Evolutionary conservation across 2,888 invertebrate species (phyloP).

Genomic region (Saturnia japonica): DNA sequence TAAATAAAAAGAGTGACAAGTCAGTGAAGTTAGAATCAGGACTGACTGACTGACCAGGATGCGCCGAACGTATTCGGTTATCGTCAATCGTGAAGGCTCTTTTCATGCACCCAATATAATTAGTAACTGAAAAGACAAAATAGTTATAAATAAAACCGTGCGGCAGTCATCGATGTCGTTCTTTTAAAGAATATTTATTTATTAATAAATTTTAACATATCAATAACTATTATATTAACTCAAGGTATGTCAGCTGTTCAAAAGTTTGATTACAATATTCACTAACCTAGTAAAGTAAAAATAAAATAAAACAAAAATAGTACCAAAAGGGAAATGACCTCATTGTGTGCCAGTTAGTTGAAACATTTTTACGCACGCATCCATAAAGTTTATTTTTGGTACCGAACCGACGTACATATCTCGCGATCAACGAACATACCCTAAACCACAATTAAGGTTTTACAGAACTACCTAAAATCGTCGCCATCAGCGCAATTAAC

Average conservation of each 20-base stretch:
- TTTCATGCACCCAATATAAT: too few species aligned
- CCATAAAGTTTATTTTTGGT: conserved; percentile 76
- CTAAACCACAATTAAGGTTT: conserved; percentile 64
- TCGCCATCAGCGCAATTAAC: conserved; percentile 61
- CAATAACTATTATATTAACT: neutral
- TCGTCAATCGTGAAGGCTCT: too few species aligned
- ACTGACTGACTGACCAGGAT: too few species aligned
- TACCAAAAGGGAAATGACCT: conserved; percentile 74
- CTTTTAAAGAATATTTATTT: neutral
- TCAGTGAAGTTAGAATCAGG: too few species aligned
- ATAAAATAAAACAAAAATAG: conserved; percentile 63
- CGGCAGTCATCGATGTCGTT: neutral
- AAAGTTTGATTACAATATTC: conserved; percentile 28
- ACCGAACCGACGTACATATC: conserved; percentile 61
- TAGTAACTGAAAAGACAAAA: too few species aligned
- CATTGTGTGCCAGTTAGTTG: conserved; percentile 62
- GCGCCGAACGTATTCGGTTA: too few species aligned
- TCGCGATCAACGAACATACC: conserved; percentile 67
- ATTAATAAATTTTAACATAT: neutral
- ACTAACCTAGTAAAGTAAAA: conserved; percentile 58
- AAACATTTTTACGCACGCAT: conserved; percentile 71
- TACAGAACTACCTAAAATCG: conserved; percentile 56
- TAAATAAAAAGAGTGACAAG: too few species aligned
- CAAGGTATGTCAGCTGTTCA: conserved; percentile 23
- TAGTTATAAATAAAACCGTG: neutral